Percentiles rank a stretch among this genome's conserved stretches.
Conservation (phyloP, 2,797 vertebrate species). For the Cryptoblepharus egeriae region DNA sequence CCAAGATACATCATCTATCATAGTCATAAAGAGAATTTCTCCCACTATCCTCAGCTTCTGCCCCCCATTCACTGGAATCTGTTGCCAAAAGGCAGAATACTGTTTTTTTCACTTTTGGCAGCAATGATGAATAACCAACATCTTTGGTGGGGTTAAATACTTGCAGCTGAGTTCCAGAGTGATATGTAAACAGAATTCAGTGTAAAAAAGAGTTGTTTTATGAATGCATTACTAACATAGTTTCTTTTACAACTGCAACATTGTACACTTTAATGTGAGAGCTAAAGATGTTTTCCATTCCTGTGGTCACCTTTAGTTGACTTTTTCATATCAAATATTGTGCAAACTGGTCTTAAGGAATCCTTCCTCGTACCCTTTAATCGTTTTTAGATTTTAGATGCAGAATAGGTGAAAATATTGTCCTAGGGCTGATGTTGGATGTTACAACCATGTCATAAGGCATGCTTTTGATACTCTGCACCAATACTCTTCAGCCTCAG, state of each 20-base stretch:
- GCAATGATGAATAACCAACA: conserved; percentile 41
- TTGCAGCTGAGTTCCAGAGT: conserved; percentile 57
- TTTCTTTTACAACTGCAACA: conserved; percentile 56
- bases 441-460: too few species aligned
- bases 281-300: conserved; percentile 42
- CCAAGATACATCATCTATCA: conserved; percentile 45
- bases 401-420: too few species aligned
- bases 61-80: conserved; percentile 31
- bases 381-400: too few species aligned
- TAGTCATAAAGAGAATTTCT: conserved; percentile 38
- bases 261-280: conserved; percentile 50
- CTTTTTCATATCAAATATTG: not conserved
- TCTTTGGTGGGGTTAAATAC: conserved; percentile 42
- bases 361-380: too few species aligned
- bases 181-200: conserved; percentile 67
- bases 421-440: too few species aligned
- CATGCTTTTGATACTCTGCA: too few species aligned
- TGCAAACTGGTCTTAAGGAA: too few species aligned
- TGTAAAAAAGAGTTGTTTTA: conserved; percentile 58
- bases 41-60: not conserved
- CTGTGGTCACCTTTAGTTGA: conserved; percentile 36
- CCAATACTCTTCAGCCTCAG: too few species aligned
- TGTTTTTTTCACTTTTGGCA: conserved; percentile 36
- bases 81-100: conserved; percentile 58
- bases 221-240: conserved; percentile 55